Evolutionary conservation across 2,888 invertebrate species (phyloP).

Genomic region (Brachypalpus laphriformis): DNA sequence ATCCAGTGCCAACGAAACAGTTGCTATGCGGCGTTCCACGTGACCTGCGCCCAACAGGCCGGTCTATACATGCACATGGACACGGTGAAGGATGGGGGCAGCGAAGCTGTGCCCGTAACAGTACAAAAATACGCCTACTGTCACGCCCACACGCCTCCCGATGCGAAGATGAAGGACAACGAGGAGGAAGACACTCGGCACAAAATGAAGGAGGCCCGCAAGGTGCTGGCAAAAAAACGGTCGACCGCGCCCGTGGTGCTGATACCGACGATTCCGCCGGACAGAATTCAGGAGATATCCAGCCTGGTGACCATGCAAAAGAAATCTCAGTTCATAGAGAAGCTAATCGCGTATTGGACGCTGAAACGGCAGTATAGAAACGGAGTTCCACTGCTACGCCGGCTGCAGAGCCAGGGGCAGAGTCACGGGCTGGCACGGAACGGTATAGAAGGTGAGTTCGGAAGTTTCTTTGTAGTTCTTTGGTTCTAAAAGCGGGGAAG

Average conservation of each 20-base stretch:
- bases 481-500: no score
- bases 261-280: conserved; percentile 95
- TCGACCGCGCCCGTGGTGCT: conserved; percentile 95
- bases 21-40: conserved; percentile 99
- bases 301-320: conserved; percentile 89
- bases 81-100: conserved; percentile 87
- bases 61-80: conserved; percentile 98
- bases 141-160: conserved; percentile 91
- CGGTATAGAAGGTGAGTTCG: conserved; percentile 84
- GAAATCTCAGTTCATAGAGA: conserved; percentile 92
- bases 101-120: conserved; percentile 89
- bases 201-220: conserved; percentile 94
- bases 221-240: conserved; percentile 93
- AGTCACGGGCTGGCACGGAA: conserved; percentile 84
- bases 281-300: conserved; percentile 93
- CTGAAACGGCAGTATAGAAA: conserved; percentile 96
- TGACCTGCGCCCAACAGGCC: conserved; percentile 99
- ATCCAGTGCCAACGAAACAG: conserved; percentile 98
- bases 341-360: conserved; percentile 98
- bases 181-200: conserved; percentile 87
- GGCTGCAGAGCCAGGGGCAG: conserved; percentile 88
- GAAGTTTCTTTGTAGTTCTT: no score
- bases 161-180: conserved; percentile 83
- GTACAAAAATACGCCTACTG: conserved; percentile 98
- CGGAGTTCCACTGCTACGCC: conserved; percentile 95